phyloP scores from a whole-genome alignment of 2,113 vertebrate species.

The Grammomys surdaster region DNA sequence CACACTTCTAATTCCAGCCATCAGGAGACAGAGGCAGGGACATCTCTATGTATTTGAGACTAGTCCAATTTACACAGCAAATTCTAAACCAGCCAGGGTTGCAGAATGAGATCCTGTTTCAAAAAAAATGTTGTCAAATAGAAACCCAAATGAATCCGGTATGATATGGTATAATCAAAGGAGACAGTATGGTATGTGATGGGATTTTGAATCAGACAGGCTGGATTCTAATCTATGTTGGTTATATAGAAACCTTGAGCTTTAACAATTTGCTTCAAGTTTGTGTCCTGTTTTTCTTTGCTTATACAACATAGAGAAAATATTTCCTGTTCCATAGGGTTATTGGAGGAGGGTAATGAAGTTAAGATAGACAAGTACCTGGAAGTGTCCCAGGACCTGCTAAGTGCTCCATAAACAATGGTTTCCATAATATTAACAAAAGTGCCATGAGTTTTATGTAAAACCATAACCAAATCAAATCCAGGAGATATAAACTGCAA shows the following conservation, averaged over 20 bases:
- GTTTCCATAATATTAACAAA: background rate
- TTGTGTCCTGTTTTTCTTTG: background rate
- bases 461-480: conserved; percentile 48
- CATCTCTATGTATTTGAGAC: background rate
- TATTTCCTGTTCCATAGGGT: background rate
- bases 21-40: background rate
- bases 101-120: background rate
- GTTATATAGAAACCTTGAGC: accelerated
- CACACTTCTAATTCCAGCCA: background rate
- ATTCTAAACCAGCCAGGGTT: background rate
- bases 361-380: background rate
- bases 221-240: background rate
- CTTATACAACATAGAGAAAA: background rate
- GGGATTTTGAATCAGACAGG: background rate
- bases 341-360: background rate
- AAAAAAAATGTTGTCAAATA: background rate
- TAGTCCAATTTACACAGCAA: background rate
- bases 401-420: conserved; percentile 6
- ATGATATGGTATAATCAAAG: background rate
- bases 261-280: background rate
- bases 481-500: conserved; percentile 14
- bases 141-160: background rate
- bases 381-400: background rate
- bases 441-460: background rate
- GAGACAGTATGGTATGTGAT: background rate